phyloP scores from a whole-genome alignment of 2,888 invertebrate genomes.

The Tribolium freemani region DNA sequence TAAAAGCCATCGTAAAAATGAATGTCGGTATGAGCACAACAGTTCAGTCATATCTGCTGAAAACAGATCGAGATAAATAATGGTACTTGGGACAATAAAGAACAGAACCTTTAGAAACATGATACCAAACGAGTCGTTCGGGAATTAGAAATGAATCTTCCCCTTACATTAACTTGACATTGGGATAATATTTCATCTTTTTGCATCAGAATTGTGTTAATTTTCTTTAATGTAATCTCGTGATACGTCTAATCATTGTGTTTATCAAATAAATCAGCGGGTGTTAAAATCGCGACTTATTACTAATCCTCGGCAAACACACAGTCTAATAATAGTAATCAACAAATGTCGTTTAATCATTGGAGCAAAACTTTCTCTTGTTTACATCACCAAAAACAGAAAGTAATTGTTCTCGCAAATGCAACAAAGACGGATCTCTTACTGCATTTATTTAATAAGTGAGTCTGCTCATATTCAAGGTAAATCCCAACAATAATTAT shows the following conservation, averaged over 20 bases:
- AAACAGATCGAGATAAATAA: neutral
- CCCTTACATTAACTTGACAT: neutral
- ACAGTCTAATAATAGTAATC: neutral
- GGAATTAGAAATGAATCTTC: neutral
- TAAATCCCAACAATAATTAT: constrained; percentile 6
- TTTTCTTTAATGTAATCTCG: neutral
- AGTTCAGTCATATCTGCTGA: neutral
- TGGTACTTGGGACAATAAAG: neutral
- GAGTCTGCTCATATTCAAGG: constrained; percentile 7
- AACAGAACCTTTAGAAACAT: neutral
- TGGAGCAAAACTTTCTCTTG: neutral
- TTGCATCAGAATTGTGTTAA: neutral
- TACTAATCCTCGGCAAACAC: neutral
- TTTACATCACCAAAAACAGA: constrained; percentile 8
- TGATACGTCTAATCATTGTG: neutral
- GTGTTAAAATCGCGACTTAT: neutral
- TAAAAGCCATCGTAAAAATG: neutral
- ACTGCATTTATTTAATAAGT: neutral
- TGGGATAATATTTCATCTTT: constrained; percentile 1
- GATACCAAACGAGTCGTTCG: neutral
- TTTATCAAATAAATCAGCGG: neutral
- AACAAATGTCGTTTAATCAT: neutral
- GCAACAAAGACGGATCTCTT: neutral
- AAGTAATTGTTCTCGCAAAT: neutral
- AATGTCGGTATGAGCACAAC: neutral